These are phyloP conservation scores for Caerostris extrusa DNA, from an alignment of 1,140 invertebrate species.

Conservation along the genomic window DNA sequence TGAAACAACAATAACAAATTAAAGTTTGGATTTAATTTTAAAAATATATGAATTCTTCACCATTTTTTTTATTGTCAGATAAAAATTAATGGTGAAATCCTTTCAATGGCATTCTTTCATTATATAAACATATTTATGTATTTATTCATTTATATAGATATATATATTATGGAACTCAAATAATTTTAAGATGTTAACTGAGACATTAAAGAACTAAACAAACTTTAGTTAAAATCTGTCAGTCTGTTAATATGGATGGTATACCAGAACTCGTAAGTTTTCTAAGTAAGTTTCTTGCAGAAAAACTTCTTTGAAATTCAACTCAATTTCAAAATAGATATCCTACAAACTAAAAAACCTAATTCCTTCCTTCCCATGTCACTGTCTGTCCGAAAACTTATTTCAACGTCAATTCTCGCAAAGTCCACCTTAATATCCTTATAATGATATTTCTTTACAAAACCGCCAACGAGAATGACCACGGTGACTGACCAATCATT, in stretches of 20 bases:
- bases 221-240: background rate
- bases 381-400: conserved; percentile 29
- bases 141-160: too few relatives aligned
- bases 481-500: conserved; percentile 44
- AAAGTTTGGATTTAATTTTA: too few relatives aligned
- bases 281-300: background rate
- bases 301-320: background rate
- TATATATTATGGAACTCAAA: too few relatives aligned
- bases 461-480: background rate
- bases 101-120: too few relatives aligned
- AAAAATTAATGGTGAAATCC: too few relatives aligned
- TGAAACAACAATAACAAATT: too few relatives aligned
- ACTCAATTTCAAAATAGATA: background rate
- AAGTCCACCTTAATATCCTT: conserved; percentile 34
- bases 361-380: background rate
- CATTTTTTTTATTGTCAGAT: too few relatives aligned
- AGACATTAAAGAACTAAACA: background rate
- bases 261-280: background rate
- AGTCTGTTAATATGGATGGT: background rate
- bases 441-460: conserved; percentile 37
- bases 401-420: conserved; percentile 32
- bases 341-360: background rate
- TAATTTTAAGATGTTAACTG: too few relatives aligned
- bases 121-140: too few relatives aligned
- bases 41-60: too few relatives aligned